phyloP scores from a whole-genome alignment of 2,113 vertebrate species.

The Polyodon spathula region DNA sequence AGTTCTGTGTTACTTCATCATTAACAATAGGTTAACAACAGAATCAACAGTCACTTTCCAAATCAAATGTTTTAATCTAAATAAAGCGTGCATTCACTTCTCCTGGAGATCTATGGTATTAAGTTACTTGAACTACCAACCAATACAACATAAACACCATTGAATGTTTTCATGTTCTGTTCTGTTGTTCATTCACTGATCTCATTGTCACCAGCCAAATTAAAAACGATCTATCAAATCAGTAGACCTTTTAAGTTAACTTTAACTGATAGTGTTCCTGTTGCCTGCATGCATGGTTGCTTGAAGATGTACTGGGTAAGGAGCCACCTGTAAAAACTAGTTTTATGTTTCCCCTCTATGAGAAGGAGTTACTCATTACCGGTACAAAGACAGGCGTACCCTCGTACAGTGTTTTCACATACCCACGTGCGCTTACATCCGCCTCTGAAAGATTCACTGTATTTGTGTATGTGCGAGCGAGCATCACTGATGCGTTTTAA shows the following conservation, averaged over 20 bases:
- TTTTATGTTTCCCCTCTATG: conserved; percentile 20
- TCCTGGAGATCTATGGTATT: no score
- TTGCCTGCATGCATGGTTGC: conserved; percentile 3
- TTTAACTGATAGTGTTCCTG: conserved; percentile 8
- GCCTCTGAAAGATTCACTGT: conserved; percentile 4
- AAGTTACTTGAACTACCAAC: no score
- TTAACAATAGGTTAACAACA: no score
- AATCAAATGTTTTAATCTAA: no score
- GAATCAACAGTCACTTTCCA: no score
- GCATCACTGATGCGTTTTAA: conserved; percentile 3
- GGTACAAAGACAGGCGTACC: conserved; percentile 12
- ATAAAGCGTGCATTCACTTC: no score
- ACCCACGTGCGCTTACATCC: background rate
- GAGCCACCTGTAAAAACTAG: conserved; percentile 30
- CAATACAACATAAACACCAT: no score
- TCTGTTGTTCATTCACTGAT: conserved; percentile 12
- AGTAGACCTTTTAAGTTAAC: conserved; percentile 14
- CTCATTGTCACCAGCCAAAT: conserved; percentile 15
- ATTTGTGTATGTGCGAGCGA: conserved; percentile 9
- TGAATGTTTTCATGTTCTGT: no score
- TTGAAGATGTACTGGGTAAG: conserved; percentile 23
- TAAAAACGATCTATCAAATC: conserved; percentile 13
- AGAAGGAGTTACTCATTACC: conserved; percentile 22
- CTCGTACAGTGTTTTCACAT: conserved; percentile 11
- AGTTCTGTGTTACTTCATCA: no score